Conservation (phyloP, 2,888 invertebrate species). For the Mythimna pallens region DNA sequence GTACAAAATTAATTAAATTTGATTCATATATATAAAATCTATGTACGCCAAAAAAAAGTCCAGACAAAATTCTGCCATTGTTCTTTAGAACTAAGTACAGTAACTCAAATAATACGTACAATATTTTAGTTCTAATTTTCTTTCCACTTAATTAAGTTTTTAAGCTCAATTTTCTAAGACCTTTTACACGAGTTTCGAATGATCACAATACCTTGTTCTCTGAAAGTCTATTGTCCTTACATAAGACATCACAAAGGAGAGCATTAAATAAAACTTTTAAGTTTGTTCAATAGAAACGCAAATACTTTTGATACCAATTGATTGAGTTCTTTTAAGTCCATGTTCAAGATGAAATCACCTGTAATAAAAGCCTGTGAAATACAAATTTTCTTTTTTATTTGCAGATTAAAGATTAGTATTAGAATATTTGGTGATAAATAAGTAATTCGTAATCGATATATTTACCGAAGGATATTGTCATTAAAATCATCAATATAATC, state of each 20-base stretch:
- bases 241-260: conserved; percentile 13
- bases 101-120: neutral
- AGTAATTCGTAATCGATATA: too few species aligned
- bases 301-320: neutral
- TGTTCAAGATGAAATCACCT: neutral
- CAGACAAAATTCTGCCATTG: too few species aligned
- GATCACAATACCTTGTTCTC: neutral
- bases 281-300: conserved; percentile 9
- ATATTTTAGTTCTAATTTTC: neutral
- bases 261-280: conserved; percentile 19
- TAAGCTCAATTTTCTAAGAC: conserved; percentile 4
- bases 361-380: too few species aligned
- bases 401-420: neutral
- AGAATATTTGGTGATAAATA: too few species aligned
- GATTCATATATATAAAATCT: too few species aligned
- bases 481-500: too few species aligned
- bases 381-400: too few species aligned
- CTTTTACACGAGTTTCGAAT: neutral
- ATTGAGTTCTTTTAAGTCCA: neutral
- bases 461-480: too few species aligned
- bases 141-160: neutral
- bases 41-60: too few species aligned
- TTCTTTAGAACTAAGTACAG: neutral
- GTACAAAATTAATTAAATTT: too few species aligned
- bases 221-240: conserved; percentile 19